Evolutionary conservation across 2,888 invertebrate genomes (phyloP), one percentile per base, ranked within the genome.

Genomic region (Gari tellinella): DNA sequence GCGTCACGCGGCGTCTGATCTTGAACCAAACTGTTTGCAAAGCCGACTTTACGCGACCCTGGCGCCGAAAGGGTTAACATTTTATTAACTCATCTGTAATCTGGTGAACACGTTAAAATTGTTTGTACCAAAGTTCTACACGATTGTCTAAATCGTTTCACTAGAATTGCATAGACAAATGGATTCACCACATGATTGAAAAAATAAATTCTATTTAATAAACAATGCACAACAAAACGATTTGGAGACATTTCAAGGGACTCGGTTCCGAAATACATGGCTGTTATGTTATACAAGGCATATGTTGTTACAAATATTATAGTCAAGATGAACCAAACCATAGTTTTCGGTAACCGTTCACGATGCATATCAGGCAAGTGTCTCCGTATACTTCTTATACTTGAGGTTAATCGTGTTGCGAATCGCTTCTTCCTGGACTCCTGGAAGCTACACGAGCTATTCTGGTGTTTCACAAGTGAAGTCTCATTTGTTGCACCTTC

Each of bases 251-350:
- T 72, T 23, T 15, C 31, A 10, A 77, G 56, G 8, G 70, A 63
- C 12, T 64, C 41, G 1, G 40, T 31, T 2, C 69, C 73, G 23
- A 57, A 49, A 8, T 40, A 15, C 15, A 78, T 37, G 10, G 78
- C 41, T 0, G 69, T 46, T 7, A 63, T 40, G 8, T 55, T 43
- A 52, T 78, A 63, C 14, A 70, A 62, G 41, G 68, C 53, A 37
- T 73, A 78, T 12, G 78, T 62, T 15, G 73, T 19, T 14, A 78
- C 63, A 31, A 78, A 78, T 23, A 78, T 53, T 37, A 73, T 31
- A 17, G 78, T 78, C 26, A 78, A 46, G 21, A 78, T 60, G 41
- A 78, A 78, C 78, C 78, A 78, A 23, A 78, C 69, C 2, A 78
- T 45, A 23, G 78, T 78, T 51, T 78, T 78, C 14, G 78, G 78